Base-by-base conservation (phyloP, 2,888 invertebrate species). In the Pandemis cinnamomeana region DNA sequence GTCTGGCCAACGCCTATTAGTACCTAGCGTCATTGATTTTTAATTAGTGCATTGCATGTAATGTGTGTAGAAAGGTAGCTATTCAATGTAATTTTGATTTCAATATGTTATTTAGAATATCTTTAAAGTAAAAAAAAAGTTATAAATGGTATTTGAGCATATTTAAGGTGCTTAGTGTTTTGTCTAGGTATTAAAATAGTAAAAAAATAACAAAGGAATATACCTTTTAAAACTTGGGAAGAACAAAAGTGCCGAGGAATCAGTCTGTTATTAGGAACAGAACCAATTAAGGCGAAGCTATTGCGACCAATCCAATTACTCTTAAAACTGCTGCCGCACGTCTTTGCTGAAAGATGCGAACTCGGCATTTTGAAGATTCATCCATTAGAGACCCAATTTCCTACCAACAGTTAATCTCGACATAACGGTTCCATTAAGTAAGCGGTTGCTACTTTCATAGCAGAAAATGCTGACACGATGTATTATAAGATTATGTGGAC, bases 401-500 rank as follows among this genome's bases (percentile, higher is more conserved):
- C 74, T 74, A 74, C 70, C 74, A 74, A 74, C 74, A 74, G 74
- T 74, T 74, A 74, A 74, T 74, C 74, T 74, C 71, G 71, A 67
- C 74, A 70, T 74, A 74, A 74, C 74, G 70, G 74, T 67, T 67
- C 74, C 74, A 67, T 71, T 74, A 74, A 74, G 70, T 71, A 71
- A 74, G 74, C 73, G 69, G 60, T 60, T 67, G 68, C 72, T 72
- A 69, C 74, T 71, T 71, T 62, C 66, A 71, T 71, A 48, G 66
- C 67, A 74, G 71, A 74, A 74, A 70, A 74, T 67, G 67, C 71
- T 74, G 71, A 71, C 66, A 71, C 46, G 44, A 67, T 71, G 70
- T 67, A 66, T 74, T 74, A 67, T 55, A 36, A 74, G 61, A 74
- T 74, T 66, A 70, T 71, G 36, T 8, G 72, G 44, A 46, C 72